Evolutionary conservation across 2,888 invertebrate species (phyloP), one percentile per base, ranked within the genome.

Genomic region (Ptychoptera contaminata): DNA sequence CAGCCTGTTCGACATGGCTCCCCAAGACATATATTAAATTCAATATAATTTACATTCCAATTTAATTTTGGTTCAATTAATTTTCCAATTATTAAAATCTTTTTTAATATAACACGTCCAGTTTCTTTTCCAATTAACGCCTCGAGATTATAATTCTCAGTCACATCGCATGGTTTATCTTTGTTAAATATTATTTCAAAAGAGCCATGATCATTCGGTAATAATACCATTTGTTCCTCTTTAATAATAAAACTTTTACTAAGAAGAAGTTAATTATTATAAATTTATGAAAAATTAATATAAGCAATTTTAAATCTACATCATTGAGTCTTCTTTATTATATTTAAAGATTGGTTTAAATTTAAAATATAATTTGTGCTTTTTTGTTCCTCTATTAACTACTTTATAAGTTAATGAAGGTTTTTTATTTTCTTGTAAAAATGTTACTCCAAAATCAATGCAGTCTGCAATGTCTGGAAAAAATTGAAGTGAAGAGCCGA

Each of bases 311-410:
- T 5, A 23, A 7, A 23, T 23, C 23, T 23, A 23, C 23, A 23
- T 23, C 3, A 23, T 23, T 3, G 23, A 7, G 3, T 23, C 23
- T 23, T 23, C 23, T 23, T 23, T 23, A 23, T 23, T 23, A 5
- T 7, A 3, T 23, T 5, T 23, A 23, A 5, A 5, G 3, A 23
- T 23, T 23, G 23, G 23, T 7, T 23, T 23, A 23, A 5, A 7
- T 7, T 9, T 32, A n/a, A 63, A 51, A 1, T 44, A 45, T 2
- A 62, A 11, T n/a, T 56, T 57, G 47, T 63, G 63, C 1, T 42
- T 11, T 1, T 55, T 55, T 23, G 45, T 30, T 2, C 63, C 63
- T 9, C 45, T 50, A 47, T 63, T 63, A 7, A 2, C 43, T 47
- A 0, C 60, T 53, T n/a, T 47, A 51, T 0, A 62, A 47, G 0